Percentiles rank a stretch among this genome's conserved stretches.
These are phyloP conservation scores for Belgica antarctica DNA, from an alignment of 2,888 invertebrate genomes.

Conservation along the genomic window DNA sequence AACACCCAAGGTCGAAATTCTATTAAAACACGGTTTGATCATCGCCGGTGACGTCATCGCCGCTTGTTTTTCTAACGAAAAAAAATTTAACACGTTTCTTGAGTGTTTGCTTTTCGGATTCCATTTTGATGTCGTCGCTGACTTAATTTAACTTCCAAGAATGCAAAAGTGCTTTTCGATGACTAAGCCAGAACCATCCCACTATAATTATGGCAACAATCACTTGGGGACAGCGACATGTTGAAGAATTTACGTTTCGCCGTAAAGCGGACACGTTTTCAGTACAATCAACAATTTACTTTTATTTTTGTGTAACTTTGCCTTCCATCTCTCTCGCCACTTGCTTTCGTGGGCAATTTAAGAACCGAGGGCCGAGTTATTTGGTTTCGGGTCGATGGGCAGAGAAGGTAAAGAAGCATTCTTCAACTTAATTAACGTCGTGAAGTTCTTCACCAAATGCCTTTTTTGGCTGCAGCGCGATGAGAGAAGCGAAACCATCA, in stretches of 20 bases:
- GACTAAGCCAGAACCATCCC: background rate
- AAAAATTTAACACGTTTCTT: background rate
- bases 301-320: background rate
- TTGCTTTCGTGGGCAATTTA: conserved; percentile 10
- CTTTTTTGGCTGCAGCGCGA: too few relatives aligned
- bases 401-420: background rate
- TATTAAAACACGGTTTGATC: background rate
- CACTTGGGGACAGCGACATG: background rate
- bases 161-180: background rate
- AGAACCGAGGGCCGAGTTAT: background rate
- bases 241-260: background rate
- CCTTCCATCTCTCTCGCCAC: background rate
- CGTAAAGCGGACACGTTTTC: background rate
- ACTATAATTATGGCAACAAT: background rate
- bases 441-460: background rate
- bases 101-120: too few relatives aligned
- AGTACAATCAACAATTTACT: background rate
- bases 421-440: background rate
- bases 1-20: background rate
- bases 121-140: conserved; percentile 17
- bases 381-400: background rate
- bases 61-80: background rate
- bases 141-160: background rate
- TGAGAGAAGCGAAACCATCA: background rate
- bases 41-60: background rate